Conservation (phyloP, 2,113 vertebrate species). For the Myrmecophaga tridactyla region DNA sequence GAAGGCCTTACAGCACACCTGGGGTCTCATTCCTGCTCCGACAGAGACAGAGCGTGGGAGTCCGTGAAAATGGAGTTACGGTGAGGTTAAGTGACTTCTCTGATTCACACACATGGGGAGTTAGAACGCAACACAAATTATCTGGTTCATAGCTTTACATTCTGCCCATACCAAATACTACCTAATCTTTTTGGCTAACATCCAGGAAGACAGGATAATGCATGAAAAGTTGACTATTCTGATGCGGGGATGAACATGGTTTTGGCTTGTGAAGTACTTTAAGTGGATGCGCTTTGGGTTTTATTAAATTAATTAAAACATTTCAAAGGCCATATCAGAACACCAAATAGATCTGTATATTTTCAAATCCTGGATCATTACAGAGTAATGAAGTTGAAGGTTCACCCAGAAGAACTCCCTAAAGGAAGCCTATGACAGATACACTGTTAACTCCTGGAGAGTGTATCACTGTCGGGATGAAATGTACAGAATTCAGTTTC, state of each 20-base stretch:
- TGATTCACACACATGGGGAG: neutral
- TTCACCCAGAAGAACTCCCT: neutral
- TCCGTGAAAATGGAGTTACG: neutral
- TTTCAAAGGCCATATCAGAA: neutral
- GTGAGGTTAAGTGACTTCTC: neutral
- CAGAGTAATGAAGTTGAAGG: slow-evolving; percentile 4
- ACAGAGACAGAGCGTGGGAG: neutral
- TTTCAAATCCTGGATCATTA: neutral
- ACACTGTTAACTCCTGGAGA: neutral
- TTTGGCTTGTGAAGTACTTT: neutral
- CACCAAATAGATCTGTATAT: neutral
- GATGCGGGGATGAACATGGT: neutral
- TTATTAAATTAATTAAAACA: neutral
- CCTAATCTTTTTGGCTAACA: neutral
- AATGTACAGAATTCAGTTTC: neutral
- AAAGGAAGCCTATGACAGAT: neutral
- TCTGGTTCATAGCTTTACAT: neutral
- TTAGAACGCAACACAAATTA: neutral
- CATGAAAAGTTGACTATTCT: neutral
- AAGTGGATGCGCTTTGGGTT: neutral
- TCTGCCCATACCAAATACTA: neutral
- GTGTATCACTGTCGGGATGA: neutral
- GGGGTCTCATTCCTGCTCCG: neutral
- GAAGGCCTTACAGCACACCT: neutral
- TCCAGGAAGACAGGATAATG: neutral